These are phyloP conservation scores for Rhabdornis inornatus DNA, from an alignment of 2,113 vertebrate genomes.

Conservation along the genomic window DNA sequence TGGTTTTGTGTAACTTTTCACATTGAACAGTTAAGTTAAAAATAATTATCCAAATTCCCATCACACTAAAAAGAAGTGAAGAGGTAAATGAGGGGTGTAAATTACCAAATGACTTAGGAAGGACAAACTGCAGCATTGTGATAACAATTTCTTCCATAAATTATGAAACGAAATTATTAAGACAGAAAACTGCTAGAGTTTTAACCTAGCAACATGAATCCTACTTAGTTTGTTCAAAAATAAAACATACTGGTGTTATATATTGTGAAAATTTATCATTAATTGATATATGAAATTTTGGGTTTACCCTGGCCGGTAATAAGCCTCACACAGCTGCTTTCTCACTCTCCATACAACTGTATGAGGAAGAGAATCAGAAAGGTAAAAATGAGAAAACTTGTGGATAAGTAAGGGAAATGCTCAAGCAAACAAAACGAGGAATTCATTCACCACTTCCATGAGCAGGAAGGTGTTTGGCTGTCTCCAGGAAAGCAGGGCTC, in stretches of 20 bases:
- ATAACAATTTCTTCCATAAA: background rate
- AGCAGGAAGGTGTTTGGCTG: background rate
- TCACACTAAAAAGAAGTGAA: background rate
- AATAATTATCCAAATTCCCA: background rate
- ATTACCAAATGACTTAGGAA: background rate
- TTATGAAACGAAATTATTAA: background rate
- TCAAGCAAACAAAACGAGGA: background rate
- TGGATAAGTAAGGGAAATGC: background rate
- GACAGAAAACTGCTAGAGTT: background rate
- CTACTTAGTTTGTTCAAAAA: background rate
- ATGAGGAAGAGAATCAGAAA: background rate
- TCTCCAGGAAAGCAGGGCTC: background rate
- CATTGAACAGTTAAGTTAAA: background rate
- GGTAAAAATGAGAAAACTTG: background rate
- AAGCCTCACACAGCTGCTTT: rapidly evolving
- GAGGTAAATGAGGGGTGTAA: background rate
- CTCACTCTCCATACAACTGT: background rate
- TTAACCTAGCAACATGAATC: background rate
- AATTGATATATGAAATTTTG: background rate
- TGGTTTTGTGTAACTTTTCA: background rate
- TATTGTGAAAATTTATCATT: background rate
- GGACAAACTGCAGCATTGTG: rapidly evolving
- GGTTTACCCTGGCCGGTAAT: background rate
- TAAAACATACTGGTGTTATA: background rate
- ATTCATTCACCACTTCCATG: background rate